Conservation (phyloP, 2,888 invertebrate species). For the Clostera curtula region DNA sequence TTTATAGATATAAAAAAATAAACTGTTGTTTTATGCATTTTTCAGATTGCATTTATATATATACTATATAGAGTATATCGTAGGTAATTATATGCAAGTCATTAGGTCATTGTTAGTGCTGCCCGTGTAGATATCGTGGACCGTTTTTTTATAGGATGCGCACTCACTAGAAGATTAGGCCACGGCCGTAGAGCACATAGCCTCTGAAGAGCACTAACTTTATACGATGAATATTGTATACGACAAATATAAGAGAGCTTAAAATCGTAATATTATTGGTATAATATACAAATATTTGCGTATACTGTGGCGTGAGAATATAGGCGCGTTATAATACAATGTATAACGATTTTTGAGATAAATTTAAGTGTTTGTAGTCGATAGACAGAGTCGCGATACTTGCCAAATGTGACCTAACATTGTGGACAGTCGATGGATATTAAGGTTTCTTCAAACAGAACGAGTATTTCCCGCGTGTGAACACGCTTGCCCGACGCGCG, state of each 20-base stretch:
- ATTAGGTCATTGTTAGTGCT: conserved; percentile 63
- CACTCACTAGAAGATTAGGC: conserved; percentile 61
- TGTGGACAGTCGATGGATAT: no score
- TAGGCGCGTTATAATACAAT: conserved; percentile 19
- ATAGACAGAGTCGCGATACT: no score
- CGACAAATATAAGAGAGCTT: conserved; percentile 72
- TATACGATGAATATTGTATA: conserved; percentile 62
- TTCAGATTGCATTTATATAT: conserved; percentile 74
- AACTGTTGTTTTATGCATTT: conserved; percentile 75
- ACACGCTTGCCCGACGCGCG: no score
- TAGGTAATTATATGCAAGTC: conserved; percentile 70
- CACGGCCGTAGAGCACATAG: conserved; percentile 44
- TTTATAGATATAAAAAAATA: conserved; percentile 73
- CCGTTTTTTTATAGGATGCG: conserved; percentile 42
- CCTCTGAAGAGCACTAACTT: conserved; percentile 50
- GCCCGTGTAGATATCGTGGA: conserved; percentile 53
- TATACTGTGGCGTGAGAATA: conserved; percentile 32
- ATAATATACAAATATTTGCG: conserved; percentile 48
- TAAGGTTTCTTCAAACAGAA: no score
- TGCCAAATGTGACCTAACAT: no score
- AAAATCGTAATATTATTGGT: conserved; percentile 53
- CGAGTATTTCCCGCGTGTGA: no score
- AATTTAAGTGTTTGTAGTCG: conserved; percentile 21
- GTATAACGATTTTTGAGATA: conserved; percentile 23
- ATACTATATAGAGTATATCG: conserved; percentile 71